Conservation (phyloP, 2,888 invertebrate genomes). For the Andricus quercusramuli region DNA sequence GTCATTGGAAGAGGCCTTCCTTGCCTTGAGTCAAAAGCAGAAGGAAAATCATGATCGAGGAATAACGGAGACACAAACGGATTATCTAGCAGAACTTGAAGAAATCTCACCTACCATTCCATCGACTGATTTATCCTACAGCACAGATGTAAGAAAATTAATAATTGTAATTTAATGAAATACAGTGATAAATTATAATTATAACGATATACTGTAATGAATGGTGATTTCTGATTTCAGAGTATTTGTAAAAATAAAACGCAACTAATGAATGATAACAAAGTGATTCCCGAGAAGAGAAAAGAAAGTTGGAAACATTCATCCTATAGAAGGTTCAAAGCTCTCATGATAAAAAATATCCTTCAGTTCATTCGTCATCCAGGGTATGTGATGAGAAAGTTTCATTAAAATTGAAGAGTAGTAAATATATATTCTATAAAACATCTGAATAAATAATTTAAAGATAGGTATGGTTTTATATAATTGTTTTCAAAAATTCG, state of each 20-base stretch:
- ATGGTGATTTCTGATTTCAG: slow-evolving; percentile 48
- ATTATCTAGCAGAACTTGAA: slow-evolving; percentile 74
- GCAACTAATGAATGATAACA: slow-evolving; percentile 12
- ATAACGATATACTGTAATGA: neutral
- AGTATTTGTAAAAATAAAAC: slow-evolving; percentile 59
- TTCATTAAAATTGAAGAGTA: neutral
- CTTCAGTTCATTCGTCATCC: slow-evolving; percentile 86
- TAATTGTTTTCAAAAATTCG: neutral
- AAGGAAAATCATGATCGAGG: slow-evolving; percentile 72
- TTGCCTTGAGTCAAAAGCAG: slow-evolving; percentile 87
- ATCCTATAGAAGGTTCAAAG: slow-evolving; percentile 78
- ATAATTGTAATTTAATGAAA: neutral
- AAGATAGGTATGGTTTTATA: neutral
- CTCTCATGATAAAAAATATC: slow-evolving; percentile 86
- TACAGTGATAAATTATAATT: neutral
- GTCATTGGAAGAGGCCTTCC: slow-evolving; percentile 92
- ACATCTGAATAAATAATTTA: neutral
- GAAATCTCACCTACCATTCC: slow-evolving; percentile 77
- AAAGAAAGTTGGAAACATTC: slow-evolving; percentile 35
- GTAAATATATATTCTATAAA: neutral
- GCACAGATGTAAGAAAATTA: slow-evolving; percentile 72
- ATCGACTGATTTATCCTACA: slow-evolving; percentile 65
- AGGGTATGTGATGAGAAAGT: slow-evolving; percentile 80
- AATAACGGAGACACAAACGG: slow-evolving; percentile 42
- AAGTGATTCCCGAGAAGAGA: neutral